Base-by-base conservation (phyloP, 2,113 vertebrate genomes). In the Percopsis transmontana region DNA sequence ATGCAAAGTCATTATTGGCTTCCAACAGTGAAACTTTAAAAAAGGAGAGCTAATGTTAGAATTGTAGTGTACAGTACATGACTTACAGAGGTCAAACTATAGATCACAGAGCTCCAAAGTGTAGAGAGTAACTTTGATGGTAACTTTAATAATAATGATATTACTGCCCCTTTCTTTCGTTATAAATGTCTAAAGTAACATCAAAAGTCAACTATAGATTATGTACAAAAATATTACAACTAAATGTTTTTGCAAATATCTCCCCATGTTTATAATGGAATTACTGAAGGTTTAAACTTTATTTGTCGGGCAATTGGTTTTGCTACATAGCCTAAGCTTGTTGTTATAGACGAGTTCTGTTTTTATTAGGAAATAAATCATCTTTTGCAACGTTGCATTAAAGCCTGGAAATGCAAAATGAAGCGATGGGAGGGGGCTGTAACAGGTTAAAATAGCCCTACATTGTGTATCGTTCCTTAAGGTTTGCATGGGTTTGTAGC, bases 1-100 rank as follows among this genome's bases (percentile, higher is more conserved):
- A 91, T 91, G 87, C 85, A 88, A 89, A 89, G 81, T 90, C 87
- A 90, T 91, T 90, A 90, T 72, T 74, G 41, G 73, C 71, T 73
- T 85, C 83, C 66, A 82, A 90, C 87, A 80, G 80, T 62, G 74
- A 42, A 70, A 80, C 83, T 70, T 82, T 88, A 87, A 80, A 88
- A 85, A 81, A 77, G 72, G 44, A 52, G 71, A 72, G 75, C 85
- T 85, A 85, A 89, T 87, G 72, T 70, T 77, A 70, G 72, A 82
- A 79, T 63, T 81, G 70, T 82, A 81, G 77, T 59, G 53, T 67
- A 68, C 85, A 80, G 54, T 67, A 68, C 85, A 80, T 80, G 83
- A 85, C 87, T 87, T 86, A 58, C 63, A 76, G 80, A 91, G 88
- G 88, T 90, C 85, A 89, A 79, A 85, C 42, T 62, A 64, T 73